A percentile compares a stretch with the other conserved stretches of the same genome.
These are phyloP conservation scores for Anoplopoma fimbria DNA, from an alignment of 2,113 vertebrate species.

Conservation along the genomic window DNA sequence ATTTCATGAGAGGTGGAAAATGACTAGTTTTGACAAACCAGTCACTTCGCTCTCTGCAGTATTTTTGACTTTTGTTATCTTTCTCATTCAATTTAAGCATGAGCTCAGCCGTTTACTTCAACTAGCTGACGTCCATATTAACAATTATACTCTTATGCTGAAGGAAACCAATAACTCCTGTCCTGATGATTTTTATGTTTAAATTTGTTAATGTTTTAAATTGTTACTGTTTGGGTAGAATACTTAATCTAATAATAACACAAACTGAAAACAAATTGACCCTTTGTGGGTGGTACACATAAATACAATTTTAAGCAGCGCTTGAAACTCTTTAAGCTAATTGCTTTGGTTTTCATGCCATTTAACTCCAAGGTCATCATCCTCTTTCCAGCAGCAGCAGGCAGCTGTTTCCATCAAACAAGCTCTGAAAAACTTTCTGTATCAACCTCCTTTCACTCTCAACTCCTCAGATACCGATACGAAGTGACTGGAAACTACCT, in stretches of 20 bases:
- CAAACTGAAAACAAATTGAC: not conserved
- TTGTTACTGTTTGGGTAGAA: not conserved
- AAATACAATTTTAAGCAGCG: not conserved
- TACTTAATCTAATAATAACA: not conserved
- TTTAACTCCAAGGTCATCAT: not conserved
- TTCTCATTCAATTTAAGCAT: not conserved
- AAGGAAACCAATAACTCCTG: not conserved
- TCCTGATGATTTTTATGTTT: not conserved
- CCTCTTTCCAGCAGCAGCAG: no score
- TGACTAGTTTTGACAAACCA: not conserved
- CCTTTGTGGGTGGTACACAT: not conserved
- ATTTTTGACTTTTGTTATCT: not conserved
- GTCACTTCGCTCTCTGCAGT: not conserved
- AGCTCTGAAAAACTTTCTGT: no score
- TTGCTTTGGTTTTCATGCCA: not conserved
- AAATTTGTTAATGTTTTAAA: not conserved
- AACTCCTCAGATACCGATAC: no score
- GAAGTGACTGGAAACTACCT: no score
- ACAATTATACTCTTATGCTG: not conserved
- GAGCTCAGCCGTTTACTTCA: not conserved
- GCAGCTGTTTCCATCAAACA: no score
- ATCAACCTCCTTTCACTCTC: no score
- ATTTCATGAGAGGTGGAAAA: slow-evolving; percentile 3
- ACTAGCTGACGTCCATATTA: no score
- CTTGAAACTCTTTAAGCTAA: not conserved